phyloP scores from a whole-genome alignment of 2,113 vertebrate species.

The Seriola dumerili region DNA sequence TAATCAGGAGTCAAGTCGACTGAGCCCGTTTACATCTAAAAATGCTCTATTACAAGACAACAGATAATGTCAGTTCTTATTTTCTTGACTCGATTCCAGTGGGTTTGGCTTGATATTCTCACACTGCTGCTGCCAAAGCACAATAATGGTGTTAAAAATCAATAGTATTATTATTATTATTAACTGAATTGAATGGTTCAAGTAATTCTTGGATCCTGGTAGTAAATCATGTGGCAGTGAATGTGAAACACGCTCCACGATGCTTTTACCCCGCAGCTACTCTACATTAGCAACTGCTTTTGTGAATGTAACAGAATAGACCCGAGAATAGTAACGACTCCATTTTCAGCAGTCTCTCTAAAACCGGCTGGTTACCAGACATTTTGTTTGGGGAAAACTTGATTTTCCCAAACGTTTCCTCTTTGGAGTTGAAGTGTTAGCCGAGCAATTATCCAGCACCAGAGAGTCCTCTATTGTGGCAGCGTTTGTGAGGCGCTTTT shows the following conservation, averaged over 20 bases:
- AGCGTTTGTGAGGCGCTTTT: slow-evolving; percentile 43
- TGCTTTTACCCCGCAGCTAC: slow-evolving; percentile 40
- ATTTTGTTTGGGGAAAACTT: neutral
- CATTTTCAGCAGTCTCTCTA: slow-evolving; percentile 26
- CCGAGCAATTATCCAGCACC: slow-evolving; percentile 30
- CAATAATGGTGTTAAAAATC: neutral
- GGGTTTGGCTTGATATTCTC: neutral
- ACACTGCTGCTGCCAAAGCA: neutral
- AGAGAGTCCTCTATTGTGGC: slow-evolving; percentile 43
- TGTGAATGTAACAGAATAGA: neutral
- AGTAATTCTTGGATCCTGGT: neutral
- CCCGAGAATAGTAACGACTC: neutral
- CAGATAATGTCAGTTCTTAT: neutral
- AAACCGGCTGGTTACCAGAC: neutral
- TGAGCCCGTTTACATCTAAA: neutral
- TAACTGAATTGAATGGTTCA: too few relatives aligned
- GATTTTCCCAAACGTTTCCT: neutral
- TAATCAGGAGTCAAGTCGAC: neutral
- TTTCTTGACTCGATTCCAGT: too few relatives aligned
- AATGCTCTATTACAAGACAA: neutral
- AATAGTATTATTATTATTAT: neutral
- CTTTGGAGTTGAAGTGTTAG: neutral
- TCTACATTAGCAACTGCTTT: slow-evolving; percentile 11
- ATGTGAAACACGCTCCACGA: slow-evolving; percentile 20
- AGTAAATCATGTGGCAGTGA: slow-evolving; percentile 8